Base-by-base conservation (phyloP, 1,140 invertebrate genomes). In the Coboldia fuscipes region DNA sequence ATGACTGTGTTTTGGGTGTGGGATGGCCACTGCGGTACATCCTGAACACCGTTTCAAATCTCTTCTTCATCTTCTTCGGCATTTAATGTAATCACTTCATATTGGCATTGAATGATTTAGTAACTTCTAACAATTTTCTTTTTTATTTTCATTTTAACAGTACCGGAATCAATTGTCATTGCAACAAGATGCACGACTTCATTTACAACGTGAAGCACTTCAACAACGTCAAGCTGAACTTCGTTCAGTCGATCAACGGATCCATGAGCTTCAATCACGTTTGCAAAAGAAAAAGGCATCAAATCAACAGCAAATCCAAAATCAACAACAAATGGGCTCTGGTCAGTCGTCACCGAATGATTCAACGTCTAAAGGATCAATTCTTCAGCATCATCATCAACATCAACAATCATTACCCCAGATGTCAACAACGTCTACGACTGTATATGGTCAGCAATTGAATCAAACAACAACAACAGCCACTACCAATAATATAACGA, bases 91-190 rank as follows among this genome's bases (percentile, higher is more conserved):
- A n/a, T n/a, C n/a, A n/a, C n/a, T n/a, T n/a, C n/a, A n/a, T n/a
- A n/a, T n/a, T n/a, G n/a, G n/a, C n/a, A n/a, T n/a, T n/a, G n/a
- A n/a, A n/a, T n/a, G n/a, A n/a, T n/a, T n/a, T n/a, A n/a, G n/a
- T n/a, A n/a, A n/a, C n/a, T n/a, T n/a, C n/a, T n/a, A n/a, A n/a
- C n/a, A n/a, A 38, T 31, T 21, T 29, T 28, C 16, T 35, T 1
- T 29, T 38, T 21, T 20, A 19, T 33, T 30, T 39, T 41, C 31
- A 8, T 34, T 3, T 36, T 60, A 65, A 27, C 60, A 94, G 86
- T 90, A 90, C 54, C 82, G 88, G 16, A 93, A 93, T 58, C 92
- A 93, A 54, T 60, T 96, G 51, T 90, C 89, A 54, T 81, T 93
- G 50, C 84, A 94, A 49, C 88, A 96, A 56, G 88, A 82, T 51